These are phyloP conservation scores for Scaptodrosophila latifasciaeformis DNA, from an alignment of 2,888 invertebrate genomes.

Conservation along the genomic window DNA sequence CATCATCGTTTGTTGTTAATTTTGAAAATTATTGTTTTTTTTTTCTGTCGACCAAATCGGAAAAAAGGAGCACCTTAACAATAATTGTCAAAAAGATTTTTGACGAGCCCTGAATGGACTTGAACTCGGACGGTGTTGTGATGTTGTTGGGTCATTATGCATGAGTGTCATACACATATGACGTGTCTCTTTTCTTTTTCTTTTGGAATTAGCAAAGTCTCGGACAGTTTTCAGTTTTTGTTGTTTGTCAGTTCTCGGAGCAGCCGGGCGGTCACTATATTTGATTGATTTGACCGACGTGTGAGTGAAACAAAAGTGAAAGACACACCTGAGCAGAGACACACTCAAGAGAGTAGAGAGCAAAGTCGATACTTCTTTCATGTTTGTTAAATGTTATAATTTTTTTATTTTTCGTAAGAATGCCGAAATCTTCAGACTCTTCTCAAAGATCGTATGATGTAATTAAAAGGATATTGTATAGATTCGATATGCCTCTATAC, in stretches of 20 bases:
- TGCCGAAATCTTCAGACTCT: no score
- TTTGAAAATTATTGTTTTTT: constrained; percentile 2
- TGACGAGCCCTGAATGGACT: constrained; percentile 53
- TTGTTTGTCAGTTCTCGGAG: no score
- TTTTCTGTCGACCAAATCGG: constrained; percentile 13
- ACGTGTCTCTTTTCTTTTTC: constrained; percentile 17
- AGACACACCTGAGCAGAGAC: no score
- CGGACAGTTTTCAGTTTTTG: no score
- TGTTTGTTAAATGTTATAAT: no score
- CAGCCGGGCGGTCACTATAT: constrained; percentile 9
- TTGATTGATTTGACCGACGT: constrained; percentile 35
- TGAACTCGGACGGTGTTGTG: not conserved
- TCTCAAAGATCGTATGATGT: no score
- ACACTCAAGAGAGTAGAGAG: not conserved
- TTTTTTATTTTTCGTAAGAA: no score
- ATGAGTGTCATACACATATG: constrained; percentile 26
- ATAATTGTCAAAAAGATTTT: constrained; percentile 62
- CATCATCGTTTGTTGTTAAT: constrained; percentile 27
- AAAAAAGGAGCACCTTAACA: constrained; percentile 56
- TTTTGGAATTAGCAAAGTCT: constrained; percentile 55
- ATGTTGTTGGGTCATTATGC: constrained; percentile 38
- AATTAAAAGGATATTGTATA: no score
- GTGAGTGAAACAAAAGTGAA: constrained; percentile 12
- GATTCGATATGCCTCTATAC: no score
- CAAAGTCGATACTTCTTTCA: not conserved